Percentiles rank a stretch among this genome's conserved stretches.
Evolutionary conservation across 1,140 invertebrate genomes (phyloP).

Genomic region (Lepidurus couesii): DNA sequence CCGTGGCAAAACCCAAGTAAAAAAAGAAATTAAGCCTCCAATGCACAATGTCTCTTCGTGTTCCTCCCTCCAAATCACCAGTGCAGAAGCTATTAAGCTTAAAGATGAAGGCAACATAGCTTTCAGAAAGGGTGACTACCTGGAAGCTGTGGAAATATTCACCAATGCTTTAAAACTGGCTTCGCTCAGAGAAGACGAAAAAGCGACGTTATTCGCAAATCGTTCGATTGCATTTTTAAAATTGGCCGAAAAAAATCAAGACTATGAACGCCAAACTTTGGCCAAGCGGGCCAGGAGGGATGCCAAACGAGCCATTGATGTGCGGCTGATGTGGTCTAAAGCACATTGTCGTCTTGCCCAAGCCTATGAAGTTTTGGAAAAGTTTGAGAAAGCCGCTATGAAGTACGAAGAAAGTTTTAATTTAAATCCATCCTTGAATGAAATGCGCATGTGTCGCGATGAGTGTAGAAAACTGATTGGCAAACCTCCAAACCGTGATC

Average conservation of each 20-base stretch:
- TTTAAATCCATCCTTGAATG: not conserved
- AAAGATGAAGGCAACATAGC: too few relatives aligned
- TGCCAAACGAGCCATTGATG: not conserved
- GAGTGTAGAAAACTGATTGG: not conserved
- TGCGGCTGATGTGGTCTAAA: not conserved
- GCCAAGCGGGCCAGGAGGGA: not conserved
- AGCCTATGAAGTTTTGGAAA: not conserved
- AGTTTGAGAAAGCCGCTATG: not conserved
- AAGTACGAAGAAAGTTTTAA: not conserved
- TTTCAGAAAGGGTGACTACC: not conserved
- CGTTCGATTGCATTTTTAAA: conserved; percentile 30
- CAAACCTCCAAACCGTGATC: not conserved
- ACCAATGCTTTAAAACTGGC: conserved; percentile 1
- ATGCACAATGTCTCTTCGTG: too few relatives aligned
- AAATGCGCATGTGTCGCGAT: not conserved
- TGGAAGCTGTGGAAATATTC: not conserved
- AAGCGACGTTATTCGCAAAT: conserved; percentile 35
- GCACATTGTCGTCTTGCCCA: not conserved
- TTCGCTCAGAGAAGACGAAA: conserved; percentile 16
- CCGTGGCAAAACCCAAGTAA: too few relatives aligned
- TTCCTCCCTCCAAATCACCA: too few relatives aligned
- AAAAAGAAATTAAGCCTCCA: too few relatives aligned
- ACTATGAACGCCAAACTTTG: not conserved
- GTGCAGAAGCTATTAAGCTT: too few relatives aligned
- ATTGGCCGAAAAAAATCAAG: conserved; percentile 1